Base-by-base conservation (phyloP, 2,797 vertebrate genomes). In the Aplochiton taeniatus region DNA sequence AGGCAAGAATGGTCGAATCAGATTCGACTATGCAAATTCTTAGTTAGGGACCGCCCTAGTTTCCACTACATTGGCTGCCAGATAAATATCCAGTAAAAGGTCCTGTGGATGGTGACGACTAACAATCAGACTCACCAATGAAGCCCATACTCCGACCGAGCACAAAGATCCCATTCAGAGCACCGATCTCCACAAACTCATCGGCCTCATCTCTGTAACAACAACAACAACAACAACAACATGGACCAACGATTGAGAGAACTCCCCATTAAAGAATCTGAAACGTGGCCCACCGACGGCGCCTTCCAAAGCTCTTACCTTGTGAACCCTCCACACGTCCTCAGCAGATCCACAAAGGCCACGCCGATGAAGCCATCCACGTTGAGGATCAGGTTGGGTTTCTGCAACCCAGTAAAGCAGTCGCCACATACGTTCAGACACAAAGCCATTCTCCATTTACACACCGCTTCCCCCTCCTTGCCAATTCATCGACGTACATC, bases 131-230 rank as follows among this genome's bases (percentile, higher is more conserved):
- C 95, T 93, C 81, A 99, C 98, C 97, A 51, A 99, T 99, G 74
- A 99, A 99, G 60, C 98, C 98, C 96, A 99, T 98, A 70, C 96
- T 99, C 47, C 98, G 93, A 68, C 98, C 98, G 8, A 99, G 90
- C 10, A 99, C 98, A 76, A 99, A 99, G 92, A 99, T 95, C 58
- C 98, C 98, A 43, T 99, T 99, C 61, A 99, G 93, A 41, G 96
- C 96, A 65, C 98, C 98, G 20, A 98, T 98, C 80, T 99, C 98
- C 77, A 99, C 94, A 79, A 98, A 99, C 80, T 99, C 98, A 59
- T 99, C 97, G 41, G 97, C 96, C 86, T 99, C 98, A 64, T 98
- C 96, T 81, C 97, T 99, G 89, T 50, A 83, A 80, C 12, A 62
- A 60, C 58, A 8, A 18, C 78, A 67, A 82, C 70, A 78, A 78